A percentile compares a stretch with the other conserved stretches of the same genome.
Evolutionary conservation across 2,888 invertebrate genomes (phyloP).

Genomic region (Iselma pallidipennis): DNA sequence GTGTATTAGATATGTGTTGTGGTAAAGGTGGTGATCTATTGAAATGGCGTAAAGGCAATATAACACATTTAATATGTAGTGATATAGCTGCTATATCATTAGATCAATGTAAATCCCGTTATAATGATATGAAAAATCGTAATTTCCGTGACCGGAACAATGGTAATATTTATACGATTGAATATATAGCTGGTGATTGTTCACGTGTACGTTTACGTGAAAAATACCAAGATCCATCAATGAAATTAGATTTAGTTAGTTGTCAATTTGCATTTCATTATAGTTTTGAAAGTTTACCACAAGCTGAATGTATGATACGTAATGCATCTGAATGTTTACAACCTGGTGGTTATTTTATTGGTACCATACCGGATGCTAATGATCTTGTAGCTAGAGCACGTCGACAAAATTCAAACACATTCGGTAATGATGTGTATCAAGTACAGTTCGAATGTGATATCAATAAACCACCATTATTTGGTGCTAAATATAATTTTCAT

Average conservation of each 20-base stretch:
- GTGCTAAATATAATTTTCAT: constrained; percentile 94
- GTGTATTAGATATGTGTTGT: constrained; percentile 92
- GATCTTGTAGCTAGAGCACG: constrained; percentile 81
- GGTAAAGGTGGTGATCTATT: constrained; percentile 98
- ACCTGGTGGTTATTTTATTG: constrained; percentile 94
- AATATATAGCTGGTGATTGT: constrained; percentile 91
- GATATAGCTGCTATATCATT: constrained; percentile 94
- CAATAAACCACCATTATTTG: constrained; percentile 81
- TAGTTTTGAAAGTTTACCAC: constrained; percentile 84
- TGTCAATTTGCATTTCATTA: constrained; percentile 99
- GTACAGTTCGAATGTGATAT: constrained; percentile 73
- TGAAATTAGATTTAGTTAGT: constrained; percentile 86
- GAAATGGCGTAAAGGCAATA: constrained; percentile 90
- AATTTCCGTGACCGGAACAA: constrained; percentile 39
- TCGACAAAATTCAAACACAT: constrained; percentile 62
- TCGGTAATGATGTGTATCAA: constrained; percentile 80
- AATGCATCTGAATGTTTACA: constrained; percentile 90
- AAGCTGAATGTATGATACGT: constrained; percentile 89
- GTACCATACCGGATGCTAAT: constrained; percentile 93
- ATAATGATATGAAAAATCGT: constrained; percentile 66
- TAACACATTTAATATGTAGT: constrained; percentile 83
- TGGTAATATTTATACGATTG: constrained; percentile 71
- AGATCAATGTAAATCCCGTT: constrained; percentile 85
- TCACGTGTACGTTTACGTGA: constrained; percentile 80
- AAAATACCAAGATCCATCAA: constrained; percentile 76